These are phyloP conservation scores for Solea solea DNA, from an alignment of 2,113 vertebrate genomes.

Conservation along the genomic window DNA sequence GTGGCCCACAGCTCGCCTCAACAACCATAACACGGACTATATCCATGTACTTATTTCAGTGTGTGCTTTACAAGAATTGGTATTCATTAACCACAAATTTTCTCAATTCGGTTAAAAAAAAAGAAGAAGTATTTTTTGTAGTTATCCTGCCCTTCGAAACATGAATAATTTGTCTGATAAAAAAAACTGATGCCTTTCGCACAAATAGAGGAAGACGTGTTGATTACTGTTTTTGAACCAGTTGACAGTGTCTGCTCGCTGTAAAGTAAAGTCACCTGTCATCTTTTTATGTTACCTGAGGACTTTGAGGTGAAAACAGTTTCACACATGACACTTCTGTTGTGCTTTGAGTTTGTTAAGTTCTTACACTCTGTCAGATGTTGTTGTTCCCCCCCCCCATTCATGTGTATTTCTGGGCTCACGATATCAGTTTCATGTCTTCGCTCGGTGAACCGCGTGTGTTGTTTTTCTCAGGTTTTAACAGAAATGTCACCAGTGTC, in stretches of 20 bases:
- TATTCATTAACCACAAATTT: neutral
- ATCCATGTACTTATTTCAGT: no score
- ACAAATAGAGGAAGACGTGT: conserved; percentile 9
- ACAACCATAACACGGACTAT: no score
- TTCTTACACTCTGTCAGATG: no score
- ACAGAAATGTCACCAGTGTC: neutral
- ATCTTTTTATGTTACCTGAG: neutral
- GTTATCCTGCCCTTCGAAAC: no score
- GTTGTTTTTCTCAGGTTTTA: neutral
- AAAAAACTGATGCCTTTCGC: neutral
- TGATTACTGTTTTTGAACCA: neutral
- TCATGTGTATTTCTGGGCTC: no score
- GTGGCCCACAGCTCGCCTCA: no score
- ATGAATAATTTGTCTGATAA: neutral
- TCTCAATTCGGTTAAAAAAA: neutral
- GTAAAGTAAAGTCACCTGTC: neutral
- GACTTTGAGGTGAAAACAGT: neutral
- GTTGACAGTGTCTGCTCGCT: no score
- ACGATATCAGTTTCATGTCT: no score
- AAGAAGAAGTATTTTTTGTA: no score
- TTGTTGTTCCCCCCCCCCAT: no score
- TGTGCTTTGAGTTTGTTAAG: neutral
- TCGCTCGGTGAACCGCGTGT: no score
- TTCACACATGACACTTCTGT: neutral
- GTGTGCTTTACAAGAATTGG: neutral